A percentile compares a stretch with the other conserved stretches of the same genome.
These are phyloP conservation scores for Tribolium madens DNA, from an alignment of 1,140 invertebrate species.

Conservation along the genomic window DNA sequence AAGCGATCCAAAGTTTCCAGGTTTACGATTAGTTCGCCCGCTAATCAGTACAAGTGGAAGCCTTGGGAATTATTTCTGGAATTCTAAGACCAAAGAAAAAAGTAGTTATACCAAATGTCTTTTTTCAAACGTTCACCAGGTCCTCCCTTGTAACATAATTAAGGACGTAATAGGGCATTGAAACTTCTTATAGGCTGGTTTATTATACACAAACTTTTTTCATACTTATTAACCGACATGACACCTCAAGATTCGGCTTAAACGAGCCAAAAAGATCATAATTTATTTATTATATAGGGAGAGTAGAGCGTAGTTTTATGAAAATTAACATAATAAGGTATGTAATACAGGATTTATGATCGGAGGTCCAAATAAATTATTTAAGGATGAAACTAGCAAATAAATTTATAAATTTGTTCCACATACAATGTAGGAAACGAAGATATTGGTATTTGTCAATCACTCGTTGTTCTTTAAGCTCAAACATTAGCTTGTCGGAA, in stretches of 20 bases:
- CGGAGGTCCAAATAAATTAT: background rate
- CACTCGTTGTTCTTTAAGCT: background rate
- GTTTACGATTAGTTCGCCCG: constrained; percentile 35
- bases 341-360: background rate
- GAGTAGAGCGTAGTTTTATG: background rate
- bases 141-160: constrained; percentile 27
- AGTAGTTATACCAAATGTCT: constrained; percentile 26
- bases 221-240: constrained; percentile 7
- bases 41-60: constrained; percentile 43
- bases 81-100: constrained; percentile 23
- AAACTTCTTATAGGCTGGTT: constrained; percentile 29
- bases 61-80: constrained; percentile 35
- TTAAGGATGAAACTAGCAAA: background rate
- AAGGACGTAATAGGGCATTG: constrained; percentile 14
- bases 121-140: constrained; percentile 23
- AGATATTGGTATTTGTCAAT: too few relatives aligned
- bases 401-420: too few relatives aligned
- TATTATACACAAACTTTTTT: constrained; percentile 19
- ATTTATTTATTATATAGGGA: constrained; percentile 6
- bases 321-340: constrained; percentile 28
- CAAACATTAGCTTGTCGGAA: background rate
- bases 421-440: too few relatives aligned
- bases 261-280: background rate
- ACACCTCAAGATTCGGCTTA: constrained; percentile 1
- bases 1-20: background rate